These are phyloP conservation scores for Temnothorax ravouxi DNA, from an alignment of 2,888 invertebrate genomes.

Conservation along the genomic window DNA sequence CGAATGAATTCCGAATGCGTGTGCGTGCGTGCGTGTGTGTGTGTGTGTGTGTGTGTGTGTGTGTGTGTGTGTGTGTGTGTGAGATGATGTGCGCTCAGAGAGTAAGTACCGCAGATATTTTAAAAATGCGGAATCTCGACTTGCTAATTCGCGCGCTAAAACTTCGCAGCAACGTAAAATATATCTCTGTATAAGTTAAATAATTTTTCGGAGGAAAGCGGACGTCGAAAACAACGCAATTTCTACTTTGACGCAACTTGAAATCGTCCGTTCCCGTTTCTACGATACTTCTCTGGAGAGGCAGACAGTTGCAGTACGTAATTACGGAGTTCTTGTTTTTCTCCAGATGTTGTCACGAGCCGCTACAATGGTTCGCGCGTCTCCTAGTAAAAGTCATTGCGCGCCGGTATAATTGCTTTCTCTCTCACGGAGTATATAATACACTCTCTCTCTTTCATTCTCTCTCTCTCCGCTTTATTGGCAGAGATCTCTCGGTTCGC, in stretches of 20 bases:
- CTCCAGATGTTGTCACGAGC: conserved; percentile 33
- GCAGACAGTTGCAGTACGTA: conserved; percentile 16
- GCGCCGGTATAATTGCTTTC: conserved; percentile 35
- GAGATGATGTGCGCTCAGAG: neutral
- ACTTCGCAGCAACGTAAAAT: neutral
- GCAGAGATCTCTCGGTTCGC: neutral
- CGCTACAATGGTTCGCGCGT: conserved; percentile 19
- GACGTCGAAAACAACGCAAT: neutral
- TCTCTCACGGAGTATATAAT: conserved; percentile 24
- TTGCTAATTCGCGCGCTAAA: neutral
- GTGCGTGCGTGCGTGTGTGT: neutral
- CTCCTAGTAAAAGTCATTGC: conserved; percentile 21
- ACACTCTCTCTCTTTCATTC: neutral
- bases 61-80: too few species aligned
- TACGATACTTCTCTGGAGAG: neutral
- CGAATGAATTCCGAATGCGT: conserved; percentile 33
- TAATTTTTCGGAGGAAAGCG: neutral
- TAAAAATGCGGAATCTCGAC: neutral
- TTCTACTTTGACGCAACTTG: conserved; percentile 1
- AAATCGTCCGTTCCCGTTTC: neutral
- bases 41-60: too few species aligned
- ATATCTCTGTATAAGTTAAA: neutral
- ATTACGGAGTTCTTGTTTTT: conserved; percentile 35
- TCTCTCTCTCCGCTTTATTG: conserved; percentile 15
- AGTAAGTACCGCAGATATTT: neutral